Base-by-base conservation (phyloP, 2,113 vertebrate genomes). In the Ageneiosus marmoratus region DNA sequence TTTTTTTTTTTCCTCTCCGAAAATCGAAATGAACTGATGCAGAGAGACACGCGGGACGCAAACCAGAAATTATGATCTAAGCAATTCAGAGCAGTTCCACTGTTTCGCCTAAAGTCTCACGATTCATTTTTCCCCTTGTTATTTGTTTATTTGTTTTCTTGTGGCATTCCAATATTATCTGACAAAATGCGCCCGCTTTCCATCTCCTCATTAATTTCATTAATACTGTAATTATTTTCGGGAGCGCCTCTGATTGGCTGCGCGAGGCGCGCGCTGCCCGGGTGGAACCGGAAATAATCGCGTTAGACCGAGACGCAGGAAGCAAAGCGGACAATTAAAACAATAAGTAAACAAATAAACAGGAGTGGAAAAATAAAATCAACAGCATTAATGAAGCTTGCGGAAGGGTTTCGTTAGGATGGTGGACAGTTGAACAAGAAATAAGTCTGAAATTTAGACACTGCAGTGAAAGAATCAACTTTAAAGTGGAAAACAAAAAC, bases 221-320 rank as follows among this genome's bases (percentile, higher is more conserved):
- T 93, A 94, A 93, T 91, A 91, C 88, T 86, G 88, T 91, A 88
- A 94, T 94, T 92, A 92, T 32, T 79, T 79, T 65, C 13, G 89
- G 90, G 60, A 86, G 87, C 85, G 72, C 82, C 69, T 56, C 87
- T 77, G 77, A 81, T 88, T 90, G 92, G 88, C 89, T 92, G 88
- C 82, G 86, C 91, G 90, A 92, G 90, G 91, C 89, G 83, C 37
- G 89, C 84, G 90, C 87, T 92, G 90, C 90, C 91, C 92, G 91
- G 90, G 92, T 90, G 92, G 91, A 94, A 93, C 92, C 89, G 92
- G 91, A 93, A 92, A 94, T 88, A 94, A 94, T 94, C 91, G 90
- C 90, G 91, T 93, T 93, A 89, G 89, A 86, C 88, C 88, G 87
- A 85, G 89, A 92, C 83, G 89, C 87, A 83, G 82, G 88, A 90